These are phyloP conservation scores for Auanema sp. DNA, from an alignment of 2,888 invertebrate species.

Conservation along the genomic window DNA sequence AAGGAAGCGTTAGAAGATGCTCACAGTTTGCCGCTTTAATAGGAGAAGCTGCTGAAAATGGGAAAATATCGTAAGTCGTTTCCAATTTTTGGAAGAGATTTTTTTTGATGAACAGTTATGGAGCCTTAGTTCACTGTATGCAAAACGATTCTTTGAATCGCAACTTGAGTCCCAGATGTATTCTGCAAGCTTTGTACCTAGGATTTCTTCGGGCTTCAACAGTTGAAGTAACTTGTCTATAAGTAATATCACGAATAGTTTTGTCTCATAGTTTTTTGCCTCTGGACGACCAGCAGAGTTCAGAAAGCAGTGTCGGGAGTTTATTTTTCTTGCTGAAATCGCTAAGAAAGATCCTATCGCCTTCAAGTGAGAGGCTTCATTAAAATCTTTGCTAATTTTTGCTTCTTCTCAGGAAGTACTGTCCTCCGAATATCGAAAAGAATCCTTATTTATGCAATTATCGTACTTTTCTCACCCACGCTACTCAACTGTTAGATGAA, in stretches of 20 bases:
- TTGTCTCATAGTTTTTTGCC: slow-evolving; percentile 26
- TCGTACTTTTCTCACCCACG: background rate
- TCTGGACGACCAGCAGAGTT: slow-evolving; percentile 31
- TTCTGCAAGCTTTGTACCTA: slow-evolving; percentile 37
- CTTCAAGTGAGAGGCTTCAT: slow-evolving; percentile 10
- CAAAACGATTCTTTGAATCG: slow-evolving; percentile 21
- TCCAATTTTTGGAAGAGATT: background rate
- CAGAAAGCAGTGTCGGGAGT: slow-evolving; percentile 30
- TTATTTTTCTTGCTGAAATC: slow-evolving; percentile 20
- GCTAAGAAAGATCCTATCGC: slow-evolving; percentile 18
- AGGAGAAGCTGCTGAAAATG: slow-evolving; percentile 1
- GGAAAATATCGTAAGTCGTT: slow-evolving; percentile 16
- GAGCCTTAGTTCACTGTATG: slow-evolving; percentile 37
- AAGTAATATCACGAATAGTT: background rate
- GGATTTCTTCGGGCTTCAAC: slow-evolving; percentile 35
- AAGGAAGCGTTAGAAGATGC: slow-evolving; percentile 11
- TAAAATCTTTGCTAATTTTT: no score
- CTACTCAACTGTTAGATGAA: background rate
- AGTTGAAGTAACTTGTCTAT: slow-evolving; percentile 26
- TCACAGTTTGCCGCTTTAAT: slow-evolving; percentile 19
- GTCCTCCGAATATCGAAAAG: no score
- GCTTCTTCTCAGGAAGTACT: no score
- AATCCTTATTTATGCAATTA: no score
- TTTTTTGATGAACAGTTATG: slow-evolving; percentile 41
- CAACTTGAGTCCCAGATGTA: slow-evolving; percentile 22